Conservation (phyloP, 2,888 invertebrate genomes). For the Mesopsocus fuscifrons region DNA sequence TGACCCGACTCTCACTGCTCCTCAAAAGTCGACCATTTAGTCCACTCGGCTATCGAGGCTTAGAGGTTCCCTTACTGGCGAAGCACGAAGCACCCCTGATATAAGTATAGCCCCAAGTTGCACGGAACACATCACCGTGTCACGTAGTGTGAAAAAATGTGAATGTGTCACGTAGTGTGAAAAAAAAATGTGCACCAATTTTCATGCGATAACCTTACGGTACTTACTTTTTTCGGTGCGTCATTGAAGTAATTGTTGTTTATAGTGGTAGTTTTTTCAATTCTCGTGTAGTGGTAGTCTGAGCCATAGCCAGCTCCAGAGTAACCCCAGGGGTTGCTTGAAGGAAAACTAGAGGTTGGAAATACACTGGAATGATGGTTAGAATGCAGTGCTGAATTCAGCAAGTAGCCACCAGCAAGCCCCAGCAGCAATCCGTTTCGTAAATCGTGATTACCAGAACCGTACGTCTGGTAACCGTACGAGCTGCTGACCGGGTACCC, state of each 20-base stretch:
- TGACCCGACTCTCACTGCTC: too few species aligned
- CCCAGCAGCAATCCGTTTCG: neutral
- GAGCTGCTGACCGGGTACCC: conserved; percentile 4
- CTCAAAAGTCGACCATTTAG: too few species aligned
- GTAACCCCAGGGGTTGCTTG: conserved; percentile 1
- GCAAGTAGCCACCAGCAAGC: neutral
- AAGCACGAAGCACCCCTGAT: too few species aligned
- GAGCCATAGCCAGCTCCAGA: conserved; percentile 4
- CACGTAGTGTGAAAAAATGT: too few species aligned
- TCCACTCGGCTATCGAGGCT: too few species aligned
- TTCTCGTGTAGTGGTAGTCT: neutral
- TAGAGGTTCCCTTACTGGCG: too few species aligned
- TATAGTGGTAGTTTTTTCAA: neutral
- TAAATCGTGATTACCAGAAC: neutral
- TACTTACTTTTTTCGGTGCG: too few species aligned
- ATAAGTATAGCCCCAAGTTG: too few species aligned
- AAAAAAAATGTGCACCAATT: too few species aligned
- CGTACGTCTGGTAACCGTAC: conserved; percentile 1
- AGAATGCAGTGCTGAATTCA: neutral
- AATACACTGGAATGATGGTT: neutral
- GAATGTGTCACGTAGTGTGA: too few species aligned
- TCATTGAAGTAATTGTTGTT: conserved; percentile 6
- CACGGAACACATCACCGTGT: too few species aligned
- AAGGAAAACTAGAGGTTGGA: neutral
- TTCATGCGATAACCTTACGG: too few species aligned